Conservation (phyloP, 2,113 vertebrate genomes). For the Brachirus orientalis region DNA sequence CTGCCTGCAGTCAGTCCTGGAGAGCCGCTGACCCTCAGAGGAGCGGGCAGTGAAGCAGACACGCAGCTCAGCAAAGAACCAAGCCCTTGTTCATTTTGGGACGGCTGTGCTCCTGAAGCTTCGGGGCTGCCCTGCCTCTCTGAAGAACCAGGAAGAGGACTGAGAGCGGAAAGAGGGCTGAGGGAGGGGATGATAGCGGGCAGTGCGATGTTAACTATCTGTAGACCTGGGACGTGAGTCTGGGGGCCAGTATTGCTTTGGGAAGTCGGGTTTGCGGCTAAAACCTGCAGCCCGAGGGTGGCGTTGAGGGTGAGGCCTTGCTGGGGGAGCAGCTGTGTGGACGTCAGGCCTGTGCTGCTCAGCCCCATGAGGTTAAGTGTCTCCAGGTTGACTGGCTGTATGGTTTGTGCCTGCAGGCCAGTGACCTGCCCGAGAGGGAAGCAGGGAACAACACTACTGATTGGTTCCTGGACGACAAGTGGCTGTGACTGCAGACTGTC, state of each 20-base stretch:
- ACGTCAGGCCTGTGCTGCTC: slow-evolving; percentile 79
- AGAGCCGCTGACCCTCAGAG: slow-evolving; percentile 35
- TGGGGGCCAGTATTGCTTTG: slow-evolving; percentile 83
- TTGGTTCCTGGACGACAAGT: slow-evolving; percentile 82
- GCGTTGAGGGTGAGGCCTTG: slow-evolving; percentile 89
- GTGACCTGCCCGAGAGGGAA: slow-evolving; percentile 90
- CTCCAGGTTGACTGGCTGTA: slow-evolving; percentile 87
- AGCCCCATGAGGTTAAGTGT: slow-evolving; percentile 89
- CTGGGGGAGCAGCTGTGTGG: slow-evolving; percentile 81
- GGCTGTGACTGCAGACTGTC: slow-evolving; percentile 51
- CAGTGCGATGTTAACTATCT: slow-evolving; percentile 93
- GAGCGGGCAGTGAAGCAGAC: slow-evolving; percentile 26
- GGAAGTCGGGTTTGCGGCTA: slow-evolving; percentile 82
- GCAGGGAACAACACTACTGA: slow-evolving; percentile 87
- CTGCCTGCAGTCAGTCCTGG: slow-evolving; percentile 35
- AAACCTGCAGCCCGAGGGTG: slow-evolving; percentile 90
- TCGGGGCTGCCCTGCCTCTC: slow-evolving; percentile 73
- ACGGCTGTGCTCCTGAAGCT: slow-evolving; percentile 22
- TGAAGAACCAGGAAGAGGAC: slow-evolving; percentile 60
- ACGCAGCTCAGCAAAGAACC: slow-evolving; percentile 22
- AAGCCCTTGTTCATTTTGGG: slow-evolving; percentile 38
- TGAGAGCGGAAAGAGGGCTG: slow-evolving; percentile 78
- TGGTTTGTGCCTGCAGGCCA: slow-evolving; percentile 83
- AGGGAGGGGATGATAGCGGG: slow-evolving; percentile 90
- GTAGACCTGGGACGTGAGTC: slow-evolving; percentile 87